Evolutionary conservation across 2,888 invertebrate genomes (phyloP), one percentile per base, ranked within the genome.

Genomic region (Leucania comma): DNA sequence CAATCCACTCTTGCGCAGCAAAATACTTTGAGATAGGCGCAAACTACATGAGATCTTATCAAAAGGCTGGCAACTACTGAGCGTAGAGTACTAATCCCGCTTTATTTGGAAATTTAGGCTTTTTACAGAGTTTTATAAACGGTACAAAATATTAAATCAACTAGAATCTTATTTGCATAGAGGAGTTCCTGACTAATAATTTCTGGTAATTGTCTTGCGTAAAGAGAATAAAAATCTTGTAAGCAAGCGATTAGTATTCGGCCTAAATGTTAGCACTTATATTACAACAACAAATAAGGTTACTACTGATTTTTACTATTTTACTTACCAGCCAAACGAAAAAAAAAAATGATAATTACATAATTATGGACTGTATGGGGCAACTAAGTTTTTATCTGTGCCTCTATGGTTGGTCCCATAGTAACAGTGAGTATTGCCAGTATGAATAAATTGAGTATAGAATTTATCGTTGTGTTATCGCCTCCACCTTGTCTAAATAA

Each of bases 1-100:
- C 10, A 54, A 72, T 26, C 42, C 42, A 72, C 72, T 72, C 50
- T 2, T 51, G 57, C 65, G 42, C 65, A 50, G 14, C n/a, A 42
- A 38, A 71, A 57, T 26, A 72, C 57, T 26, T 51, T 42, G 9
- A 12, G n/a, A 24, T 24, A 20, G 10, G 22, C 54, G 24, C 62
- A n/a, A 71, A 24, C 14, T 29, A 26, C 4, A 20, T 38, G 6
- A 26, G 14, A n/a, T 26, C 5, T 14, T 62, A 48, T 54, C 3
- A n/a, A 20, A 46, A 9, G 17, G 29, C 29, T 62, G 46, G 9
- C 72, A 38, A 62, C n/a, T 20, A 38, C 38, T 48, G 5, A 29
- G 24, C 9, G 6, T 53, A 42, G 4, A 22, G 20, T 17, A 26
- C 5, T 12, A 62, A 38, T 50, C 9, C 10, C 26, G n/a, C n/a